Base-by-base conservation (phyloP, 2,888 invertebrate species). In the Diplolepis rosae region DNA sequence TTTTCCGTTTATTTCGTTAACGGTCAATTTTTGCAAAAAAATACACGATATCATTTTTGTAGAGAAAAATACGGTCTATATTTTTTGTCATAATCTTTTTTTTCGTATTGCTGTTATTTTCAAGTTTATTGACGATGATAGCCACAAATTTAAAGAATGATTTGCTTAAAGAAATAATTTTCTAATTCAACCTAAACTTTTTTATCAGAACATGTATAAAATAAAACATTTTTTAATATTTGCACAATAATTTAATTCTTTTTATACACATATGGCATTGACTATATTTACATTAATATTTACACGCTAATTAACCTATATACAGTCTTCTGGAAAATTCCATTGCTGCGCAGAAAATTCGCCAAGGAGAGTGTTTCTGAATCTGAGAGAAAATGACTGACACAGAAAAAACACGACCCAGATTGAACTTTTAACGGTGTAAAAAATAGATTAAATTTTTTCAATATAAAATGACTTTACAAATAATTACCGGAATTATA, bases 221-320 rank as follows among this genome's bases (percentile, higher is more conserved):
- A 51, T 11, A n/a, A 5, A 30, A 27, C 13, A 2, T 48, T 27
- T 69, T 18, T 56, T 51, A 65, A 51, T 68, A 69, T 68, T 71
- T 65, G 56, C 78, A 82, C 84, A 85, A 87, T 85, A 85, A 86
- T 85, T 86, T 85, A 86, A 83, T 86, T 79, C 73, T 72, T 76
- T 80, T 84, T 85, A 83, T 85, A 82, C 85, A 87, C 85, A 87
- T 83, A 80, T 74, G 85, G 81, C 79, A 71, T 82, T 81, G 80
- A 78, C 81, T 78, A 77, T 87, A 88, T 88, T 84, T 88, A 88
- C 88, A 87, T 76, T 75, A 52, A 77, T 86, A 85, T 84, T 83
- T 87, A 85, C 83, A 84, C 24, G 45, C 68, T 74, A 66, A 52
- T 68, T 74, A 66, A 65, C 69, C 56, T 71, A 65, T 79, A 74